Evolutionary conservation across 2,113 vertebrate genomes (phyloP).

Genomic region (Sapajus apella): DNA sequence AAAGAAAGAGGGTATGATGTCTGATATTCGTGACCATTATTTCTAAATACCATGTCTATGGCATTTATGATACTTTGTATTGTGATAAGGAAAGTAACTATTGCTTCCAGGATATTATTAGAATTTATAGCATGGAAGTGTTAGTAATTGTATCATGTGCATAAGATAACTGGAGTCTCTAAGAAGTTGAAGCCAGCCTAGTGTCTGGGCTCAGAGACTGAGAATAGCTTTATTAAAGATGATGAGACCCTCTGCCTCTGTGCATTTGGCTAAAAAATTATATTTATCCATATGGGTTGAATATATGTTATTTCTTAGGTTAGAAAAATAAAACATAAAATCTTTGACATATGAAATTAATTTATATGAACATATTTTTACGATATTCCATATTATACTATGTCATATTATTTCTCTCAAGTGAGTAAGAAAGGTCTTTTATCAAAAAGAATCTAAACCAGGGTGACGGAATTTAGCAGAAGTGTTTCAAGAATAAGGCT

Average conservation of each 20-base stretch:
- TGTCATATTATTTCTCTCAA: constrained; percentile 21
- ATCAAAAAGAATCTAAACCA: constrained; percentile 25
- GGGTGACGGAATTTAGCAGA: background rate
- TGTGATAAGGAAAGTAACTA: background rate
- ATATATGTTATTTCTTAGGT: constrained; percentile 8
- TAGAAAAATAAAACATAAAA: constrained; percentile 10
- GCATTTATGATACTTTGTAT: background rate
- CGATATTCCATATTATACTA: background rate
- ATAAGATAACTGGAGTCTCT: background rate
- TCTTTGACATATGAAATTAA: constrained; percentile 10
- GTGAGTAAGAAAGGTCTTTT: background rate
- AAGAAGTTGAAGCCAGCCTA: background rate
- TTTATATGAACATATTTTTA: constrained; percentile 5
- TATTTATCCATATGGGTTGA: background rate
- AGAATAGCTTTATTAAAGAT: constrained; percentile 10
- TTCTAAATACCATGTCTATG: background rate
- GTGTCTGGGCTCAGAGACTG: background rate
- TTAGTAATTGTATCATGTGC: background rate
- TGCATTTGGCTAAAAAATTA: constrained; percentile 3
- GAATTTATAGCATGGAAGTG: background rate
- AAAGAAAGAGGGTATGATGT: background rate
- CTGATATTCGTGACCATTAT: background rate
- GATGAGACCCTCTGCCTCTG: background rate
- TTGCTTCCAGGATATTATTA: background rate
- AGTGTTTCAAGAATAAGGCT: constrained; percentile 5